Evolutionary conservation across 2,113 vertebrate species (phyloP).

Genomic region (Peromyscus maniculatus): DNA sequence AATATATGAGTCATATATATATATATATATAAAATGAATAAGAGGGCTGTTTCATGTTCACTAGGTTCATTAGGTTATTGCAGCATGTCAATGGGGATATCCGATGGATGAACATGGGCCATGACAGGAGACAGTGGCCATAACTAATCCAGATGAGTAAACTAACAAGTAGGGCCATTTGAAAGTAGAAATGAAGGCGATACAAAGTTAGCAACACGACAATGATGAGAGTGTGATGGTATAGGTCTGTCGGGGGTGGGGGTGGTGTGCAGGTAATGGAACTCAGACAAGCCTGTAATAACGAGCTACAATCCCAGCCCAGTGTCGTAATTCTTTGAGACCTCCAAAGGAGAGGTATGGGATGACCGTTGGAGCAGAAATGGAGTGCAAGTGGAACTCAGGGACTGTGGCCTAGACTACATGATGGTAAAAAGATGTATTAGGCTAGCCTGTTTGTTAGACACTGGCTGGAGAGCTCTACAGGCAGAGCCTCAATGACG

Average conservation of each 20-base stretch:
- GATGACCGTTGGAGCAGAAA: background rate
- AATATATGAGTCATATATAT: too few relatives aligned
- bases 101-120: too few relatives aligned
- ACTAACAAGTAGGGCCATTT: background rate
- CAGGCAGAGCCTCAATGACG: background rate
- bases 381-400: background rate
- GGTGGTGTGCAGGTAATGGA: background rate
- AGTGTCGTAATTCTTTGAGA: conserved; percentile 13
- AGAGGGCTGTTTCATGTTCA: background rate
- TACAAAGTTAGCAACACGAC: background rate
- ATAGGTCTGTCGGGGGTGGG: background rate
- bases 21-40: background rate
- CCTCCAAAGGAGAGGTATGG: background rate
- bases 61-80: background rate
- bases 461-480: background rate
- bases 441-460: conserved; percentile 7
- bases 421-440: background rate
- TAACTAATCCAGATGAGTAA: background rate
- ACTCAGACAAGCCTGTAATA: background rate
- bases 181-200: background rate
- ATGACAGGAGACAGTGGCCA: too few relatives aligned
- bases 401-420: background rate
- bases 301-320: background rate
- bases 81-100: background rate
- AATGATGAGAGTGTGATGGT: background rate